Conservation (phyloP, 2,797 vertebrate species). For the Oophaga sylvatica region DNA sequence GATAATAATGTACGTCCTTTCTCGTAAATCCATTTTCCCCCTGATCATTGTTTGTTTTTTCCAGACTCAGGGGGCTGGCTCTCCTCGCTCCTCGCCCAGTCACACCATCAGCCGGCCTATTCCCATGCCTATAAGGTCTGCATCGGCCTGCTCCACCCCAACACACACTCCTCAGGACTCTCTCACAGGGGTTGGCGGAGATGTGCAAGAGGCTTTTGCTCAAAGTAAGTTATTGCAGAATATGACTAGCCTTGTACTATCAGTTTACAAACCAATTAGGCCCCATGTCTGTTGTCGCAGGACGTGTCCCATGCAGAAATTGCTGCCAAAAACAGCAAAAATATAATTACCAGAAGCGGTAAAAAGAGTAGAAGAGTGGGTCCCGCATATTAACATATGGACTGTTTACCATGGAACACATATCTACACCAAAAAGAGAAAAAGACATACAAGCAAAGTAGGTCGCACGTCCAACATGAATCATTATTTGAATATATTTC, state of each 20-base stretch:
- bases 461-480: too few species aligned
- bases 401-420: too few species aligned
- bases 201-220: conserved; percentile 97
- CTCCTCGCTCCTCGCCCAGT: conserved; percentile 93
- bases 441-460: too few species aligned
- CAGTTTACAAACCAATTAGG: not conserved
- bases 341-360: not conserved
- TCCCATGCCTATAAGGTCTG: conserved; percentile 91
- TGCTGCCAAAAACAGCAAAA: not conserved
- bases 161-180: conserved; percentile 96
- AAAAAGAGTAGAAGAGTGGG: too few species aligned
- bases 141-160: conserved; percentile 89
- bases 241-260: not conserved
- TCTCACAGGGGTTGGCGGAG: conserved; percentile 94
- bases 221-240: conserved; percentile 81
- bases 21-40: not conserved
- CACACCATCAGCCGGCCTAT: conserved; percentile 92
- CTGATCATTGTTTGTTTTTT: conserved; percentile 65
- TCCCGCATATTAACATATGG: too few species aligned
- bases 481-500: too few species aligned
- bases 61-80: conserved; percentile 93
- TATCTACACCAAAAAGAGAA: too few species aligned
- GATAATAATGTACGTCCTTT: not conserved
- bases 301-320: not conserved
- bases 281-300: not conserved